Base-by-base conservation (phyloP, 2,888 invertebrate genomes). In the Plebejus melissa region DNA sequence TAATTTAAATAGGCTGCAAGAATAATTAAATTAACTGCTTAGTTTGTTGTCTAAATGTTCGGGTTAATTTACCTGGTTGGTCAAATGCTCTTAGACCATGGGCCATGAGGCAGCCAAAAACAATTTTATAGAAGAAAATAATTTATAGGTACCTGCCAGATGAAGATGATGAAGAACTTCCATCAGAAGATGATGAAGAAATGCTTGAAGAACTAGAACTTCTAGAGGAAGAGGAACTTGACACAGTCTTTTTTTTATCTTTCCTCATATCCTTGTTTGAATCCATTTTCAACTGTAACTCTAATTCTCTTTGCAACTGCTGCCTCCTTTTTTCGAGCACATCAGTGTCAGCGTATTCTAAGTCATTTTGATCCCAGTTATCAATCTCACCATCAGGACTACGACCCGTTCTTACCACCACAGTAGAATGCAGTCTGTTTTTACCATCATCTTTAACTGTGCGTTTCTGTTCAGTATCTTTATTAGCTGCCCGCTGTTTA, bases 271-370 rank as follows among this genome's bases (percentile, higher is more conserved):
- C 95, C 86, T 96, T 96, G 82, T 84, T 85, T 80, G 92, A 94
- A 84, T 96, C 96, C 94, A 96, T 96, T 94, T 96, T 96, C 94
- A 96, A 92, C 90, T 96, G 96, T 85, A 96, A 89, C 86, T 96
- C 96, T 87, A 97, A 91, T 93, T 97, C 96, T 82, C 96, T 94
- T 86, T 97, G 96, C 83, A 97, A 91, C 84, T 96, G 95, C 84
- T 95, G 95, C 79, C 97, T 93, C 81, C 96, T 94, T 87, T 96
- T 96, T 88, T 97, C 97, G 84, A 97, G 93, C 80, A 95, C 96
- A 86, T 96, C 96, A 78, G 97, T 96, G 90, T 97, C 97, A 79
- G 96, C 96, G 92, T 96, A 96, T 87, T 97, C 97, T 89, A 97
- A 88, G 90, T 96, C 96, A 84, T 95, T 96, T 87, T 96, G 96